Evolutionary conservation across 2,888 invertebrate species (phyloP).

Genomic region (Pheosia tremula): DNA sequence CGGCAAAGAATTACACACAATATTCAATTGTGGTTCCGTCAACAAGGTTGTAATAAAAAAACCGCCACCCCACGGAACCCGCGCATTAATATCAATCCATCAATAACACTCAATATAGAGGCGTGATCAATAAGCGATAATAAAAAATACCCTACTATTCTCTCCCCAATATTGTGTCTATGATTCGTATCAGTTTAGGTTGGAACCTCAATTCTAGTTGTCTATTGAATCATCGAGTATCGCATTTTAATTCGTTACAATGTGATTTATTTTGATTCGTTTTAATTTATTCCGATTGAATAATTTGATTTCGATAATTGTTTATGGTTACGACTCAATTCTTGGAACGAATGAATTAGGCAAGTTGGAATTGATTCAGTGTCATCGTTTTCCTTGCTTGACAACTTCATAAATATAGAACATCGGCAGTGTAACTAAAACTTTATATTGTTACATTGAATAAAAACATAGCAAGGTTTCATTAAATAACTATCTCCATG

Average conservation of each 20-base stretch:
- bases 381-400: background rate
- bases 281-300: constrained; percentile 48
- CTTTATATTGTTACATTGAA: no score
- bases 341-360: constrained; percentile 15
- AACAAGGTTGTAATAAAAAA: constrained; percentile 72
- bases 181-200: constrained; percentile 70
- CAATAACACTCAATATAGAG: constrained; percentile 75
- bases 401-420: background rate
- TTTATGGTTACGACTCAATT: constrained; percentile 44
- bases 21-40: constrained; percentile 77
- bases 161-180: constrained; percentile 67
- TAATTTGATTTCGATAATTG: constrained; percentile 44
- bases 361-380: constrained; percentile 4
- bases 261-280: constrained; percentile 36
- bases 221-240: constrained; percentile 69
- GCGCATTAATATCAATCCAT: constrained; percentile 80
- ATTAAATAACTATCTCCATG: background rate
- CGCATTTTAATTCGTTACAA: constrained; percentile 42
- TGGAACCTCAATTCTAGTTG: constrained; percentile 63
- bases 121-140: constrained; percentile 80
- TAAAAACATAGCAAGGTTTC: no score
- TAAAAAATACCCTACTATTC: constrained; percentile 64
- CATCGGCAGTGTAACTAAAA: no score
- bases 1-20: constrained; percentile 72
- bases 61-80: constrained; percentile 65